Conservation (phyloP, 2,113 vertebrate genomes). For the Gadus macrocephalus region DNA sequence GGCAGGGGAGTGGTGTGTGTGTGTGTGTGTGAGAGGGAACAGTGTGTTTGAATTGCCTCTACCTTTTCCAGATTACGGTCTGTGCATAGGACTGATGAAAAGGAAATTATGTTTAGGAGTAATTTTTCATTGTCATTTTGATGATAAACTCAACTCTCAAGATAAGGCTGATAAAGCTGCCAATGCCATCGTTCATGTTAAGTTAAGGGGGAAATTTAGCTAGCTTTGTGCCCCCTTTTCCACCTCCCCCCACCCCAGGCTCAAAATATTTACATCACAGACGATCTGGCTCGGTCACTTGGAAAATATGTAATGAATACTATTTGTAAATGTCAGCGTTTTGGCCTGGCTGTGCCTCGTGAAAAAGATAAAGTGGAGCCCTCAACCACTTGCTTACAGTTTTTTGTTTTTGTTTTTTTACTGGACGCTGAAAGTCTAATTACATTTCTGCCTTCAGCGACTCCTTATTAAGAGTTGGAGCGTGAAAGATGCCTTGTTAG, state of each 20-base stretch:
- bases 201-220: slow-evolving; percentile 19
- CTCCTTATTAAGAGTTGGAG: slow-evolving; percentile 67
- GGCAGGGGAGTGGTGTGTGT: neutral
- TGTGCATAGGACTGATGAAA: slow-evolving; percentile 12
- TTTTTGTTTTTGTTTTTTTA: slow-evolving; percentile 46
- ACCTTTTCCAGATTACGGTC: slow-evolving; percentile 16
- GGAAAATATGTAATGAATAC: slow-evolving; percentile 75
- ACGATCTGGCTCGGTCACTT: slow-evolving; percentile 54
- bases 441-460: slow-evolving; percentile 69
- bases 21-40: neutral
- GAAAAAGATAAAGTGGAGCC: slow-evolving; percentile 42
- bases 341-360: slow-evolving; percentile 50
- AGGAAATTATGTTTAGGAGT: slow-evolving; percentile 29
- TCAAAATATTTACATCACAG: slow-evolving; percentile 57
- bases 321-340: slow-evolving; percentile 75
- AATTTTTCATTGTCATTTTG: slow-evolving; percentile 51
- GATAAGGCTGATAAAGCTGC: slow-evolving; percentile 21
- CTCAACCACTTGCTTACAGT: slow-evolving; percentile 42
- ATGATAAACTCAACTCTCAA: slow-evolving; percentile 41
- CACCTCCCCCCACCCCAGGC: slow-evolving; percentile 23
- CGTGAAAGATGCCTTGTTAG: slow-evolving; percentile 65
- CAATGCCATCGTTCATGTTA: slow-evolving; percentile 37
- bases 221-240: too few species aligned
- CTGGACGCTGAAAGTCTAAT: slow-evolving; percentile 72
- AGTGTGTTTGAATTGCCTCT: neutral